Conservation (phyloP, 2,113 vertebrate species). For the Neodon shergylaensis region DNA sequence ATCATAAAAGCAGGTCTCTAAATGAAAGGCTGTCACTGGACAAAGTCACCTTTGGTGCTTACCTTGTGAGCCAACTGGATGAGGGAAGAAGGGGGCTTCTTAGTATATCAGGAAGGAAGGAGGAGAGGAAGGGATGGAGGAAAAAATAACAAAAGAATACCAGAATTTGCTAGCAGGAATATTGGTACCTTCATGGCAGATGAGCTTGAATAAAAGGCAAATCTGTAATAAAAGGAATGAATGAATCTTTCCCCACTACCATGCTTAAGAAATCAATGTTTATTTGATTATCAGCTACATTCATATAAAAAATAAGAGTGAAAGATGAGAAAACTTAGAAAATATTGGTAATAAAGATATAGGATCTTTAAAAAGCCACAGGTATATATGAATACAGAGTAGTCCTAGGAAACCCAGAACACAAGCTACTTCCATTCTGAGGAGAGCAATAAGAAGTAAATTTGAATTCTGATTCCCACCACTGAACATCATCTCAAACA, state of each 20-base stretch:
- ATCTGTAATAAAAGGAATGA: neutral
- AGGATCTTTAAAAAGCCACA: neutral
- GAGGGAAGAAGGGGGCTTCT: constrained; percentile 35
- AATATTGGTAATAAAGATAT: neutral
- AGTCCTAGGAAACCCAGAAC: neutral
- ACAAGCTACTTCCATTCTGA: neutral
- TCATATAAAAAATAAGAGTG: neutral
- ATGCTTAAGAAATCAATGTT: neutral
- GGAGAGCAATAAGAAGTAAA: neutral
- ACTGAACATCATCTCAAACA: neutral
- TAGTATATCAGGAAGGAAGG: neutral
- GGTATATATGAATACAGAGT: neutral
- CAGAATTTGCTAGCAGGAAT: constrained; percentile 29
- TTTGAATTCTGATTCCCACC: neutral
- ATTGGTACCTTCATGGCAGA: constrained; percentile 20
- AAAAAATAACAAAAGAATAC: neutral
- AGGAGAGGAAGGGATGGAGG: neutral
- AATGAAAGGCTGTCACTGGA: neutral
- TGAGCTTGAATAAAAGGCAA: neutral
- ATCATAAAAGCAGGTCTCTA: constrained; percentile 59
- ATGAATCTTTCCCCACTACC: neutral
- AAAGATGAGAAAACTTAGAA: constrained; percentile 36
- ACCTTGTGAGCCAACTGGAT: neutral
- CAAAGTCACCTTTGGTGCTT: neutral
- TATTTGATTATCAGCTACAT: neutral